A percentile compares a stretch with the other conserved stretches of the same genome.
Evolutionary conservation across 2,888 invertebrate species (phyloP).

Genomic region (Lumbricus terrestris): DNA sequence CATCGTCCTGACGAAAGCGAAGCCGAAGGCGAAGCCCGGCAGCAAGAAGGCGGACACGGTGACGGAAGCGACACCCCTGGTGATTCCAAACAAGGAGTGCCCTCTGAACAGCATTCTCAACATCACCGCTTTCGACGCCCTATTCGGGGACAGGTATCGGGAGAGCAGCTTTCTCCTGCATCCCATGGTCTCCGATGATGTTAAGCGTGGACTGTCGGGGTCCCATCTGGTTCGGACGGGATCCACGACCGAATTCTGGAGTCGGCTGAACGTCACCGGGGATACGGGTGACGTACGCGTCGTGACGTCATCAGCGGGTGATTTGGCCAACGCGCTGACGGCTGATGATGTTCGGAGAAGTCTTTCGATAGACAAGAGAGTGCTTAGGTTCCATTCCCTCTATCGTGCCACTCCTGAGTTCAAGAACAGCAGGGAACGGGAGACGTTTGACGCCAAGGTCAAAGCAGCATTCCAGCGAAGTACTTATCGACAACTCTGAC

Average conservation of each 20-base stretch:
- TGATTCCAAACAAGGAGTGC: constrained; percentile 15
- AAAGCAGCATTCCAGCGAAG: constrained; percentile 18
- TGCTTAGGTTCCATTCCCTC: constrained; percentile 24
- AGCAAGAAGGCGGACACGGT: background rate
- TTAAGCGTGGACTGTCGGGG: background rate
- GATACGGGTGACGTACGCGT: background rate
- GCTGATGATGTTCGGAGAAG: background rate
- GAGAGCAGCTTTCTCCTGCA: constrained; percentile 33
- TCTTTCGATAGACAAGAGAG: background rate
- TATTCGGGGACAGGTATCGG: constrained; percentile 25
- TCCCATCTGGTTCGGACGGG: background rate
- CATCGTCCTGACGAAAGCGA: background rate
- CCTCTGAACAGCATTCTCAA: constrained; percentile 31
- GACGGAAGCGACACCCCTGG: background rate
- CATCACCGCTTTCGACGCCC: constrained; percentile 31
- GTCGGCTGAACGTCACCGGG: background rate
- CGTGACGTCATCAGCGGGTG: background rate
- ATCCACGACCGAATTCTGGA: background rate
- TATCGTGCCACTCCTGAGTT: constrained; percentile 23
- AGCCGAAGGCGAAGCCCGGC: background rate
- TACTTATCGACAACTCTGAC: background rate
- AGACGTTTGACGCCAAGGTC: background rate
- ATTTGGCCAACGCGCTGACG: background rate
- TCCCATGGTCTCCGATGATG: constrained; percentile 22
- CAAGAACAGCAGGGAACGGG: background rate